Conservation (phyloP, 2,113 vertebrate genomes). For the Channa maculata region DNA sequence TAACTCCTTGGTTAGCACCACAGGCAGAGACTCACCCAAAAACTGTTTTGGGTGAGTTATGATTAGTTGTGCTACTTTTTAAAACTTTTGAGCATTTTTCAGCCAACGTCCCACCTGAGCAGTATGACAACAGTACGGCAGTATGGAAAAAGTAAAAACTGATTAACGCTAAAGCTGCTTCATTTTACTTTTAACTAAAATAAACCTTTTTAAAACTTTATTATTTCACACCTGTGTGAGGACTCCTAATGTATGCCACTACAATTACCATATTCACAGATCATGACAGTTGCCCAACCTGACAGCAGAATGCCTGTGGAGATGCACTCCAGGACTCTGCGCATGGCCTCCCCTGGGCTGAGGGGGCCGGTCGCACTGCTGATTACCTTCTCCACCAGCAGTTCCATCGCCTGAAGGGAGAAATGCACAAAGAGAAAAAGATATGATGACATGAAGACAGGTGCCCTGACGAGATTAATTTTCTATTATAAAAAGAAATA, state of each 20-base stretch:
- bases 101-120: no score
- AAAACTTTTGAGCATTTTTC: neutral
- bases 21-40: no score
- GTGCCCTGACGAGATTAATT: no score
- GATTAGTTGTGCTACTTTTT: neutral
- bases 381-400: constrained; percentile 84
- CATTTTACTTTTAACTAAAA: no score
- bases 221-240: no score
- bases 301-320: constrained; percentile 80
- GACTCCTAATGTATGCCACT: no score
- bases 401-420: constrained; percentile 79
- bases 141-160: no score
- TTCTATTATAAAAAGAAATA: no score
- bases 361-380: constrained; percentile 79
- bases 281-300: constrained; percentile 68
- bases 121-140: no score
- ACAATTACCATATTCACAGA: neutral
- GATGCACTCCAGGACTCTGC: constrained; percentile 84
- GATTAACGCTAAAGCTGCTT: no score
- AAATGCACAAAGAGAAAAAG: neutral
- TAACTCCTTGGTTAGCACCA: neutral
- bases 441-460: no score
- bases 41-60: neutral
- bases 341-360: constrained; percentile 83
- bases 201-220: no score